Percentiles rank a stretch among this genome's conserved stretches.
Evolutionary conservation across 2,888 invertebrate species (phyloP).

Genomic region (Nesidiocoris tenuis): DNA sequence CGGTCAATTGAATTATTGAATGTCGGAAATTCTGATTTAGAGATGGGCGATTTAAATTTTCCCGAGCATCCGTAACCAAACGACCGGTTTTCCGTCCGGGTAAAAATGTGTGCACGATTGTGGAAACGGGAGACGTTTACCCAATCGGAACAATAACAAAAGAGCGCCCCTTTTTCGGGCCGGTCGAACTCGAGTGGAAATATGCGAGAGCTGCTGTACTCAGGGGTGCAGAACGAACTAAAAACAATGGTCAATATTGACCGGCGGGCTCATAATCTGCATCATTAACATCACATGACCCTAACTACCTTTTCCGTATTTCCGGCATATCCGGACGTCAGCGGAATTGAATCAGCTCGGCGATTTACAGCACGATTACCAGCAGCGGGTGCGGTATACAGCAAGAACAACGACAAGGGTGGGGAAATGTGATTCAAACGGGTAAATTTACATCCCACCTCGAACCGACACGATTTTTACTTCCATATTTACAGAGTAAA

Average conservation of each 20-base stretch:
- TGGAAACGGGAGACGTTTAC: not conserved
- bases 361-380: constrained; percentile 40
- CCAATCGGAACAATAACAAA: constrained; percentile 37
- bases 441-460: constrained; percentile 35
- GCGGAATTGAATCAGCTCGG: constrained; percentile 23
- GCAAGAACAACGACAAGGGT: not conserved
- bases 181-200: not conserved
- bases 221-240: not conserved
- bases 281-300: constrained; percentile 24
- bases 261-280: constrained; percentile 26
- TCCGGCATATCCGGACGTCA: not conserved
- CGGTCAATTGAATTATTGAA: too few species aligned
- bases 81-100: too few species aligned
- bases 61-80: too few species aligned
- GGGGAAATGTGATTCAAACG: too few species aligned
- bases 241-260: constrained; percentile 29
- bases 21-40: too few species aligned
- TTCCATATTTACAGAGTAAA: too few species aligned
- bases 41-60: too few species aligned
- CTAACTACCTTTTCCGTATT: not conserved
- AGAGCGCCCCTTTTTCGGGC: not conserved
- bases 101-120: not conserved
- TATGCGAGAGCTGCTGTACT: not conserved
- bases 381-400: not conserved
- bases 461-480: constrained; percentile 34